Conservation (phyloP, 2,888 invertebrate genomes). For the Hyalella azteca region DNA sequence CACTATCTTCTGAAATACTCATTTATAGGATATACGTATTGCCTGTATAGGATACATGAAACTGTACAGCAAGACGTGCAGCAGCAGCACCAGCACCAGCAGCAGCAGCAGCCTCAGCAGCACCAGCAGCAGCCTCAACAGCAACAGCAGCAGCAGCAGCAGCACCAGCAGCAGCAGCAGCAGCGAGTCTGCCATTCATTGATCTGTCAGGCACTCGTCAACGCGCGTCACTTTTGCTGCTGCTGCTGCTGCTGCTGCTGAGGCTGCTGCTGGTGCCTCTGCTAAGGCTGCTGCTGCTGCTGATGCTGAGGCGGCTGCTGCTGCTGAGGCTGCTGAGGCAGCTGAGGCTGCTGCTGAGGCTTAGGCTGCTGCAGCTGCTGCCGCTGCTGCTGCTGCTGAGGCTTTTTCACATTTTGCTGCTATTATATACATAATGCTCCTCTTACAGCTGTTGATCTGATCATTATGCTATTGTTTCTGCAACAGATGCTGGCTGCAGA, state of each 20-base stretch:
- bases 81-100: not conserved
- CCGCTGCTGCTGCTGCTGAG: not conserved
- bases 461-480: too few relatives aligned
- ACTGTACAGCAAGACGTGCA: not conserved
- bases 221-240: conserved; percentile 10
- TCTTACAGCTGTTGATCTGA: too few relatives aligned
- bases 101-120: too few relatives aligned
- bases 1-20: too few relatives aligned
- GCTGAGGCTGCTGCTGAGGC: not conserved
- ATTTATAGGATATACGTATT: too few relatives aligned
- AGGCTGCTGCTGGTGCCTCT: not conserved
- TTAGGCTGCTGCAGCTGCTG: not conserved
- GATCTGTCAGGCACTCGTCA: conserved; percentile 47
- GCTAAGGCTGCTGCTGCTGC: not conserved
- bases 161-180: conserved; percentile 3
- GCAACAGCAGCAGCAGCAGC: not conserved
- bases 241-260: conserved; percentile 2
- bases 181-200: conserved; percentile 33
- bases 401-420: too few relatives aligned
- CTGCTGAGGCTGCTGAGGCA: not conserved
- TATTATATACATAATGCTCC: too few relatives aligned
- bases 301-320: not conserved
- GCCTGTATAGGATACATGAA: too few relatives aligned
- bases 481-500: too few relatives aligned
- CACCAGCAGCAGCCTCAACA: too few relatives aligned